Evolutionary conservation across 2,888 invertebrate species (phyloP), one percentile per base, ranked within the genome.

Genomic region (Hirtodrosophila histrioides): DNA sequence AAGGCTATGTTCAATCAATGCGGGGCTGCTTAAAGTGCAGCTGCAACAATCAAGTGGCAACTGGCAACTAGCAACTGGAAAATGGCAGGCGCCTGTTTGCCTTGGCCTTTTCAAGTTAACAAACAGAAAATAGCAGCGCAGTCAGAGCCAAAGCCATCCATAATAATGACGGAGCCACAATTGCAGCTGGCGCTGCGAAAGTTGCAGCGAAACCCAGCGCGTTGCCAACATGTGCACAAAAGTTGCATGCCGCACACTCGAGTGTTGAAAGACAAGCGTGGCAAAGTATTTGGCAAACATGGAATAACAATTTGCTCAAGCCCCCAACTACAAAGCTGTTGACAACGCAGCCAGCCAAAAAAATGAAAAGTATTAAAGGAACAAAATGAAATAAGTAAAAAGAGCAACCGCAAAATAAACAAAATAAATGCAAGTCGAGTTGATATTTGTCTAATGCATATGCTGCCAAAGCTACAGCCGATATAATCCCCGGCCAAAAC

Each of bases 231-330:
- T 72, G 66, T 69, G 77, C 77, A 74, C 64, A 66, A 55, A 72
- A 69, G 66, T 70, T 70, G 55, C 55, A 72, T 64, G 67, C 66
- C 12, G 31, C 56, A 58, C 45, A 50, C 54, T 60, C 55, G 55
- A 68, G 62, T 51, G 62, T 63, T 49, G 78, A 69, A 76, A 57
- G 78, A 79, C 78, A 81, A 78, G 82, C 82, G 83, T 68, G 75
- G 78, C 78, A 83, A 81, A 75, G 81, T 72, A 84, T 80, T 81
- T 84, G 81, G 78, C 81, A 81, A 84, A 81, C 81, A 81, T 69
- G 84, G 74, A 80, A 81, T 81, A 81, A 81, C 84, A 81, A 81
- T 81, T 81, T 81, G 75, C 70, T 67, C 55, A 61, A 75, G 75
- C 71, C 58, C 53, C 53, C 64, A 77, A 72, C 69, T 60, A 75